Conservation (phyloP, 2,888 invertebrate genomes). For the Perizoma flavofasciatum region DNA sequence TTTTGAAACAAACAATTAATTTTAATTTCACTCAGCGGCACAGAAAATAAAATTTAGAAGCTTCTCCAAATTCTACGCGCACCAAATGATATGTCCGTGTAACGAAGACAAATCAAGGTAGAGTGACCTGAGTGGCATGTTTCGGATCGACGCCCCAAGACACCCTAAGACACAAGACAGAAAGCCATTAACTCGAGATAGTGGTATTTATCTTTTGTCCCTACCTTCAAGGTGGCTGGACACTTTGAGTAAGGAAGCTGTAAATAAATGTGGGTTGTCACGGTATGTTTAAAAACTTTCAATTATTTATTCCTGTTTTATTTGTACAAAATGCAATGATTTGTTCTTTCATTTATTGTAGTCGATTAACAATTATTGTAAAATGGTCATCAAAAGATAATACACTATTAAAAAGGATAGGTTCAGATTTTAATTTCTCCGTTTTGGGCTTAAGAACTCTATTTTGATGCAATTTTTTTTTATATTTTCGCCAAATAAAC, state of each 20-base stretch:
- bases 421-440: no score
- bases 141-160: conserved; percentile 62
- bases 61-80: conserved; percentile 60
- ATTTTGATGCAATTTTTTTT: no score
- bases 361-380: no score
- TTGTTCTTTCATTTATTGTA: no score
- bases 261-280: conserved; percentile 35
- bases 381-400: no score
- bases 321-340: no score
- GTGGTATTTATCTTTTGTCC: conserved; percentile 72
- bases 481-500: background rate
- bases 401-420: no score
- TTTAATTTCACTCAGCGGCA: conserved; percentile 22
- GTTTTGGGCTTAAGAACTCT: no score
- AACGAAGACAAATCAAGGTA: conserved; percentile 81
- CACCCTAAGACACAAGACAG: conserved; percentile 61
- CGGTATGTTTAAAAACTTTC: background rate
- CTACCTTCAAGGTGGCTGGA: conserved; percentile 57
- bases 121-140: conserved; percentile 60
- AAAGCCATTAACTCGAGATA: conserved; percentile 76
- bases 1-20: background rate
- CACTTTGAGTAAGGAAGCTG: conserved; percentile 60
- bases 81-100: conserved; percentile 61
- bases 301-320: background rate
- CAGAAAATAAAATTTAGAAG: conserved; percentile 48